Evolutionary conservation across 2,113 vertebrate species (phyloP).

Genomic region (Eleginops maclovinus): DNA sequence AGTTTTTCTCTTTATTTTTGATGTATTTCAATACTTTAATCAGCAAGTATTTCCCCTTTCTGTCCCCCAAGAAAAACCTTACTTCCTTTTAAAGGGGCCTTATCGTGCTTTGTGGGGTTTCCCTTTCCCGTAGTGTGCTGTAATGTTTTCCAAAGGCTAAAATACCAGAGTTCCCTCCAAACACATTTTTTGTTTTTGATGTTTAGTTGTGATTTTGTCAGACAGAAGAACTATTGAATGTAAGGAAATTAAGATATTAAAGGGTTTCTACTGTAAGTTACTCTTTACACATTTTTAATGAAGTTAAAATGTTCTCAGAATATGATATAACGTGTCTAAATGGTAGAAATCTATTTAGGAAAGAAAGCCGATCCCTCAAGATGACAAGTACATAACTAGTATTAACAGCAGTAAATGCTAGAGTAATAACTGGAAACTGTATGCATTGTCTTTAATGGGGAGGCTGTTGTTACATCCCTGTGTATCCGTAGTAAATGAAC

Average conservation of each 20-base stretch:
- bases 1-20: not conserved
- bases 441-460: not conserved
- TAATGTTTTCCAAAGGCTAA: too few relatives aligned
- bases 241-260: too few relatives aligned
- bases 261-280: not conserved
- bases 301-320: too few relatives aligned
- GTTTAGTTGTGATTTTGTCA: too few relatives aligned
- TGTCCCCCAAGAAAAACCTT: not conserved
- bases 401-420: not conserved
- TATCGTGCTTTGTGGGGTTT: too few relatives aligned
- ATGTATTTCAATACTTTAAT: not conserved
- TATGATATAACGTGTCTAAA: not conserved
- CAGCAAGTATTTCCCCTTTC: not conserved
- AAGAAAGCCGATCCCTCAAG: not conserved
- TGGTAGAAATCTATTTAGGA: not conserved
- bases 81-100: not conserved
- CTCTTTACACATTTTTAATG: not conserved
- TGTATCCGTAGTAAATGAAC: slow-evolving; percentile 4
- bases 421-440: not conserved
- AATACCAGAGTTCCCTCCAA: too few relatives aligned
- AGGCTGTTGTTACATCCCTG: not conserved
- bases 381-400: not conserved
- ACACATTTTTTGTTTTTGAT: too few relatives aligned
- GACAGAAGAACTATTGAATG: too few relatives aligned
- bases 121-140: too few relatives aligned